phyloP scores from a whole-genome alignment of 2,797 vertebrate species.

The Myiotriccus ornatus region DNA sequence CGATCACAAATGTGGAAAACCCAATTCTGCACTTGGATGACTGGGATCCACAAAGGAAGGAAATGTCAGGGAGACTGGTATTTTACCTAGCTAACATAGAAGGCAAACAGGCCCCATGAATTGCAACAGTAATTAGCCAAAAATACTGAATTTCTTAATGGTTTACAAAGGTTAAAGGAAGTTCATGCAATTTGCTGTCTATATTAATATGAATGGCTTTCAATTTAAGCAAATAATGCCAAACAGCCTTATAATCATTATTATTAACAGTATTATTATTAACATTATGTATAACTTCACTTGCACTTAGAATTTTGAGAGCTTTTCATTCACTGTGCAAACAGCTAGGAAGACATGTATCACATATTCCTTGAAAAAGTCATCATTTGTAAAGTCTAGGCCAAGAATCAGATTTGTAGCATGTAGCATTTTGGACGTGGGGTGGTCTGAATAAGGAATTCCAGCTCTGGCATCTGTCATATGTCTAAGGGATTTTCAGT shows the following conservation, averaged over 20 bases:
- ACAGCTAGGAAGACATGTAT: not conserved
- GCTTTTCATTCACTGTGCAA: not conserved
- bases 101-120: not conserved
- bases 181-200: constrained; percentile 21
- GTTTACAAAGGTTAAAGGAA: constrained; percentile 33
- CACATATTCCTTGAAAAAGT: not conserved
- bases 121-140: not conserved
- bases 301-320: not conserved
- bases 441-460: not conserved
- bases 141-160: constrained; percentile 7
- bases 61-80: not conserved
- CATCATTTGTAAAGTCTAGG: not conserved
- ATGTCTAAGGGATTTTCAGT: not conserved
- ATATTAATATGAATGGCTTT: constrained; percentile 11
- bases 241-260: not conserved
- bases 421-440: not conserved
- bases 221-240: constrained; percentile 25
- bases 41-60: not conserved
- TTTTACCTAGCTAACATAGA: not conserved
- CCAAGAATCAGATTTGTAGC: not conserved
- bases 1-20: not conserved
- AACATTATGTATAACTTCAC: not conserved
- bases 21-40: not conserved
- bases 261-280: not conserved
- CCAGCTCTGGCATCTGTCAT: not conserved